Evolutionary conservation across 2,888 invertebrate species (phyloP), one percentile per base, ranked within the genome.

Genomic region (Protonemura montana): DNA sequence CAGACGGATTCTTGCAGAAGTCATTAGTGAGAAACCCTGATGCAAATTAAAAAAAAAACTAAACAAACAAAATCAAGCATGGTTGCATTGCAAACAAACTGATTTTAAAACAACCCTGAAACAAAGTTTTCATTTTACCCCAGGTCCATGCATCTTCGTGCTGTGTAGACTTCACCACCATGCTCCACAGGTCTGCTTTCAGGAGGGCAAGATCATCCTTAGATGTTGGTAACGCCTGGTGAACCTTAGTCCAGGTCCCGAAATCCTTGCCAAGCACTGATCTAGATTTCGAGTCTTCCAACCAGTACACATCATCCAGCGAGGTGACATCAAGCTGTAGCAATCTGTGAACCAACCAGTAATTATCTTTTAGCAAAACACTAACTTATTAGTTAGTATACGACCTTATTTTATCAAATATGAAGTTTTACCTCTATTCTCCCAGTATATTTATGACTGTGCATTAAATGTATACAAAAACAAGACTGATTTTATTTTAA

Each of bases 111-210:
- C n/a, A n/a, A n/a, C n/a, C n/a, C 41, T 41, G 41, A 41, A 41
- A 41, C 5, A 41, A 13, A 41, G 41, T 7, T n/a, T 35, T 35
- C 35, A 59, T 2, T 41, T 30, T 90, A 94, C 97, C 97, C 96
- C 96, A 96, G 90, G 97, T 97, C 97, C 97, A 97, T 85, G 97
- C 97, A 92, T 97, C 97, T 90, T 96, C 96, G 90, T 97, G 97
- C 90, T 95, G 95, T 91, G 96, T 96, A 89, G 94, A 95, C 91
- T 96, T 97, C 85, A 96, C 97, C 85, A 96, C 97, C 85, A 95
- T 95, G 88, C 95, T 96, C 97, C 96, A 97, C 29, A 97, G 93
- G 90, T 96, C 96, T 0, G 95, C 94, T 91, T 97, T 97, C 77
- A 97, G 92, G 76, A 94, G 93, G 89, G 96, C 95, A 89, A 97